A percentile compares a stretch with the other conserved stretches of the same genome.
Evolutionary conservation across 2,797 vertebrate species (phyloP).

Genomic region (Lepidocolaptes lacrymiger): DNA sequence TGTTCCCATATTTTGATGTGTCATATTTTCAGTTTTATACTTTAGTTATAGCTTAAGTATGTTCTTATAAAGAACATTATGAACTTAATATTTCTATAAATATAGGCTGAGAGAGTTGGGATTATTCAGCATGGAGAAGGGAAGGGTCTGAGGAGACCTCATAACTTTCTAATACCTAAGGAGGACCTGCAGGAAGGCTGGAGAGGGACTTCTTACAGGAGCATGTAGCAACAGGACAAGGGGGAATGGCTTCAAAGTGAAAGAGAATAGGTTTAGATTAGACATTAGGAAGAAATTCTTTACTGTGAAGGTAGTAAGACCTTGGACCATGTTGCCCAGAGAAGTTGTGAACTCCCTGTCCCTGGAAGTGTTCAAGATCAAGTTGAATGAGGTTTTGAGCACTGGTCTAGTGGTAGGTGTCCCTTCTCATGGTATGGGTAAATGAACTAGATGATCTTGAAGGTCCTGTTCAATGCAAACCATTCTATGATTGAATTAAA

Average conservation of each 20-base stretch:
- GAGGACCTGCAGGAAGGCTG: background rate
- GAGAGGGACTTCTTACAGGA: background rate
- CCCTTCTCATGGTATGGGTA: background rate
- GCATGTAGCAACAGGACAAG: fast-evolving
- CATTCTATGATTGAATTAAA: background rate
- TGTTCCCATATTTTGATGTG: background rate
- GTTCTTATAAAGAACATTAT: background rate
- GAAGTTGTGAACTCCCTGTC: background rate
- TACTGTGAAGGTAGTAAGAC: background rate
- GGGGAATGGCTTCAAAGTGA: background rate
- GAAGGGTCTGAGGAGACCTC: background rate
- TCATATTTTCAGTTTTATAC: background rate
- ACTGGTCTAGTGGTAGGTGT: background rate
- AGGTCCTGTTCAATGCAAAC: background rate
- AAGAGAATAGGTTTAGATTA: background rate
- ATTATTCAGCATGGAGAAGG: background rate
- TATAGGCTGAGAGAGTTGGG: background rate
- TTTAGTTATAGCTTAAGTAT: background rate
- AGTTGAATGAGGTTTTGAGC: background rate
- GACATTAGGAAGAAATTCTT: background rate
- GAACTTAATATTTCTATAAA: background rate
- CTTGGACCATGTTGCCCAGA: background rate
- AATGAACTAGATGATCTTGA: background rate
- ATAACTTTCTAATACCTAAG: background rate
- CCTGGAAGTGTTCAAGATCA: background rate